phyloP scores from a whole-genome alignment of 2,888 invertebrate genomes.

The Chloromyia formosa region DNA sequence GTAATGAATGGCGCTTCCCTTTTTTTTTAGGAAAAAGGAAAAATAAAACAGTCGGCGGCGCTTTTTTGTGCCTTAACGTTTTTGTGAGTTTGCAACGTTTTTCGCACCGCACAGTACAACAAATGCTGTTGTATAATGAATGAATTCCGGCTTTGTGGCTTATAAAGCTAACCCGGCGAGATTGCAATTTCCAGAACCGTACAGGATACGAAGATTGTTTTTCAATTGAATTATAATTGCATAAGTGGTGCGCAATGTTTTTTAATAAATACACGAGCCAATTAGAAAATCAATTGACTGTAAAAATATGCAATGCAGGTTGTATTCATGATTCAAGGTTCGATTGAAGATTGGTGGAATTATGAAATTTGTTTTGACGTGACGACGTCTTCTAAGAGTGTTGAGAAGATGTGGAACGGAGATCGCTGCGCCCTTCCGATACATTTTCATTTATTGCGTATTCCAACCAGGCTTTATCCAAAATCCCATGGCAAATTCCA shows the following conservation, averaged over 20 bases:
- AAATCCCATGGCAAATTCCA: too few relatives aligned
- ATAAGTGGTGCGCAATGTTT: constrained; percentile 12
- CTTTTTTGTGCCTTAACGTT: neutral
- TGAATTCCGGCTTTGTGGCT: constrained; percentile 36
- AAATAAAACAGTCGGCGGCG: too few relatives aligned
- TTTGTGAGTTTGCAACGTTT: too few relatives aligned
- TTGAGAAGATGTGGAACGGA: too few relatives aligned
- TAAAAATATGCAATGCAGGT: neutral
- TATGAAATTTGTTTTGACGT: too few relatives aligned
- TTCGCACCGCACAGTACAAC: constrained; percentile 25
- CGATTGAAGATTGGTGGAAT: too few relatives aligned
- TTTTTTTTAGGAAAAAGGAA: neutral
- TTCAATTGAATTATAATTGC: constrained; percentile 43
- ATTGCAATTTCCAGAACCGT: neutral
- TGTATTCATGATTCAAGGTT: too few relatives aligned
- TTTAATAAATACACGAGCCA: constrained; percentile 15
- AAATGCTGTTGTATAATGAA: constrained; percentile 9
- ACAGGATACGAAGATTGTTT: constrained; percentile 24
- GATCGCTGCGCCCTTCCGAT: too few relatives aligned
- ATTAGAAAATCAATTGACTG: constrained; percentile 37
- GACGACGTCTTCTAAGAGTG: too few relatives aligned
- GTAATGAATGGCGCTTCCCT: constrained; percentile 28
- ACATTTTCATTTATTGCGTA: too few relatives aligned
- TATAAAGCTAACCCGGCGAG: constrained; percentile 33
- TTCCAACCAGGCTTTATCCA: too few relatives aligned